Conservation (phyloP, 2,797 vertebrate genomes). For the Crenuchus spilurus region DNA sequence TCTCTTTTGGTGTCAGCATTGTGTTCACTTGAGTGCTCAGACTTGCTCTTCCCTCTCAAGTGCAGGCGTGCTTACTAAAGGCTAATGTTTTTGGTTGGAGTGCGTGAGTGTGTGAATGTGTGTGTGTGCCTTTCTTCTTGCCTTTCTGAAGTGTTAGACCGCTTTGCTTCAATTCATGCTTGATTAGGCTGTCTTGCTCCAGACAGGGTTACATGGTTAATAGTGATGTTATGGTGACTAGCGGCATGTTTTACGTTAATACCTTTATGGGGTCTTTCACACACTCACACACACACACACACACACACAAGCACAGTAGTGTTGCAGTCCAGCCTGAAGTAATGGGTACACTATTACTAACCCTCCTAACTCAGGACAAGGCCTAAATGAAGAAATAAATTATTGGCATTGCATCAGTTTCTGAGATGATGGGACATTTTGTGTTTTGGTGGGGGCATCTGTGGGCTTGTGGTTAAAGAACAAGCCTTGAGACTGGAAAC, state of each 20-base stretch:
- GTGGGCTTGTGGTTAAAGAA: too few species aligned
- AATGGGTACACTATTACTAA: too few species aligned
- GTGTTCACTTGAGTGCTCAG: slow-evolving; percentile 54
- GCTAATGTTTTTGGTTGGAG: slow-evolving; percentile 45
- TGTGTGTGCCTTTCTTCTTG: slow-evolving; percentile 52
- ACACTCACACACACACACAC: slow-evolving; percentile 38
- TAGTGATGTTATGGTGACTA: slow-evolving; percentile 60
- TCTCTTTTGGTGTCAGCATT: slow-evolving; percentile 65
- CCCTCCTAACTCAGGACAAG: too few species aligned
- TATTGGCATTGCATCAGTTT: too few species aligned
- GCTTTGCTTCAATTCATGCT: slow-evolving; percentile 60
- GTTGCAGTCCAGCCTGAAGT: too few species aligned
- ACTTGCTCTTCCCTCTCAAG: slow-evolving; percentile 49
- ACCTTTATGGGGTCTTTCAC: slow-evolving; percentile 41
- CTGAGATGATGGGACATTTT: too few species aligned
- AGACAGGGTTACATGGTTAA: slow-evolving; percentile 64
- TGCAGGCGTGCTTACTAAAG: slow-evolving; percentile 33
- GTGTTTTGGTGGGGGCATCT: too few species aligned
- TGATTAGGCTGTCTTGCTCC: slow-evolving; percentile 54
- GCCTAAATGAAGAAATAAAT: too few species aligned
- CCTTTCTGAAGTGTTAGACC: slow-evolving; percentile 62
- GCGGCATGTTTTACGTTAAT: slow-evolving; percentile 53
- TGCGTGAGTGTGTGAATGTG: slow-evolving; percentile 7
- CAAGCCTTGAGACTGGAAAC: too few species aligned
- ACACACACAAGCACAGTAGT: neutral